phyloP scores from a whole-genome alignment of 2,113 vertebrate genomes.

The Plecotus auritus region DNA sequence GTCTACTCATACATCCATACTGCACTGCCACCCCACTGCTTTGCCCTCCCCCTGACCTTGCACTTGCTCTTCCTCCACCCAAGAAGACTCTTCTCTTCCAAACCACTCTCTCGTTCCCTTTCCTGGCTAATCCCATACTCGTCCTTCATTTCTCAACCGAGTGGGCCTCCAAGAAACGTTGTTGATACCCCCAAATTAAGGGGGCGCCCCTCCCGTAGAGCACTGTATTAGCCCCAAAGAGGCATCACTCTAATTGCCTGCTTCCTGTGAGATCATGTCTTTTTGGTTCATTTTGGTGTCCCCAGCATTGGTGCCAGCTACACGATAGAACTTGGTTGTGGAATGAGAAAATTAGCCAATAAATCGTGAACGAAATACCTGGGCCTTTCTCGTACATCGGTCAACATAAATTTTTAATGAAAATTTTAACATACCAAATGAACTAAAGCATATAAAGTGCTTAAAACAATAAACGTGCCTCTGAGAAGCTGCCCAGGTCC shows the following conservation, averaged over 20 bases:
- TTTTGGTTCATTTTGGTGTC: neutral
- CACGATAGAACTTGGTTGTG: neutral
- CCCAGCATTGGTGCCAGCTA: neutral
- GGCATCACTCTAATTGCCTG: neutral
- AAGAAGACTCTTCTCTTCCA: neutral
- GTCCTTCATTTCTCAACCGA: neutral
- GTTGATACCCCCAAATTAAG: neutral
- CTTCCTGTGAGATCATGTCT: neutral
- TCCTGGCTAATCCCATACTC: neutral
- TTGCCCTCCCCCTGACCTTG: neutral
- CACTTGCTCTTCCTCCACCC: neutral
- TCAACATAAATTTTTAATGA: neutral
- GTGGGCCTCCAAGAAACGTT: neutral
- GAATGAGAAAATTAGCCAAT: neutral
- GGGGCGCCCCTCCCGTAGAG: neutral
- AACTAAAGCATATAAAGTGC: too few relatives aligned
- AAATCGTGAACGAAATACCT: neutral
- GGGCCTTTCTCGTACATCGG: neutral
- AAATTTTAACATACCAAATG: neutral
- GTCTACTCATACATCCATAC: neutral
- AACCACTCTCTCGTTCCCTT: neutral
- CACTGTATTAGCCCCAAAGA: neutral
- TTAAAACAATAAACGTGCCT: rapidly evolving
- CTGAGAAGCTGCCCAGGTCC: rapidly evolving
- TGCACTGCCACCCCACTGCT: neutral